Evolutionary conservation across 2,888 invertebrate species (phyloP), one percentile per base, ranked within the genome.

Genomic region (Rhyacophila evoluta): DNA sequence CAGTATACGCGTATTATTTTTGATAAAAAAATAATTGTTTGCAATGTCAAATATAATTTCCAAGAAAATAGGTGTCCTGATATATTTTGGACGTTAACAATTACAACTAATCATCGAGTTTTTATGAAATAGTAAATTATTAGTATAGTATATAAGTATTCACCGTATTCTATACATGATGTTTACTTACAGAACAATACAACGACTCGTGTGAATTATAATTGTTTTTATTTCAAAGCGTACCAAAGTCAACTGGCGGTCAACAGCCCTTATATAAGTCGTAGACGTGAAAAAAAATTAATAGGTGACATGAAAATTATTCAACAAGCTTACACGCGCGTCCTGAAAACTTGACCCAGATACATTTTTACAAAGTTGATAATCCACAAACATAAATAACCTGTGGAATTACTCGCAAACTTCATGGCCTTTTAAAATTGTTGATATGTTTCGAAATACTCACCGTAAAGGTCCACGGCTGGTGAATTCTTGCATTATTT

Each of bases 401-500:
- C 75, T 75, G 75, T 75, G 41, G 75, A 75, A 70, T 75, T 70
- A 75, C 41, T 28, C 15, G 3, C 39, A 38, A 70, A 74, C 36
- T 74, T 67, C 67, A 67, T 1, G 33, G 37, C 37, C 33, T 74
- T 67, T 68, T 37, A 11, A 19, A 74, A 68, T 68, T 67, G 27
- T 70, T 55, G 6, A 55, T 19, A 25, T 8, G 55, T 19, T 55
- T 25, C n/a, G 68, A 11, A 33, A 33, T 33, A 41, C 86, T 86
- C 85, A 90, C 90, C 88, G 89, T 82, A 89, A 88, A 1, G 89
- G 84, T 83, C 90, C 90, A 81, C 88, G 89, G 2, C 88, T 85
- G 55, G 88, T 86, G 82, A 90, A 88, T 85, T 90, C 93, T 86
- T 90, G 88, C 83, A 93, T 87, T 82, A 93, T 93, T 84, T 93